Percentiles rank a stretch among this genome's conserved stretches.
Evolutionary conservation across 1,140 invertebrate species (phyloP).

Genomic region (Aphaenogaster rudis): DNA sequence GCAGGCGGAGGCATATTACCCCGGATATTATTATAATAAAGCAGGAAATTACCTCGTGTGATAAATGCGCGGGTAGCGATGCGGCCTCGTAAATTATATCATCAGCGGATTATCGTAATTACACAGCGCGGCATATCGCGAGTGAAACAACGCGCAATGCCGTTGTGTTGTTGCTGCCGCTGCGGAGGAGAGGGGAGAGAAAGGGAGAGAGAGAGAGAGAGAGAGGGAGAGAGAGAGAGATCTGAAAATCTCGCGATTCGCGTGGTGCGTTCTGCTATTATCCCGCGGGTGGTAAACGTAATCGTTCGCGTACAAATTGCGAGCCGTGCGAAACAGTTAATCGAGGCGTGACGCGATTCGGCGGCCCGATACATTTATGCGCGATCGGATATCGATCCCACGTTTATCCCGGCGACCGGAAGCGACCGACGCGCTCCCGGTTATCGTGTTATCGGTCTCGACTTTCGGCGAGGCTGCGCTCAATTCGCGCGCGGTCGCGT

Average conservation of each 20-base stretch:
- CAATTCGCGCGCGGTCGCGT: slow-evolving; percentile 38
- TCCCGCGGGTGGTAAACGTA: slow-evolving; percentile 63
- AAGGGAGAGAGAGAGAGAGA: not conserved
- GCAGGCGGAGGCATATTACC: slow-evolving; percentile 68
- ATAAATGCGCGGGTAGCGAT: slow-evolving; percentile 76
- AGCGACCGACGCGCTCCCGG: slow-evolving; percentile 1
- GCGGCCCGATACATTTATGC: slow-evolving; percentile 54
- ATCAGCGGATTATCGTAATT: slow-evolving; percentile 78
- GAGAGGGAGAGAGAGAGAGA: not conserved
- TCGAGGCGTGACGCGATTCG: slow-evolving; percentile 62
- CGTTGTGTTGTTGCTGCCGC: slow-evolving; percentile 39
- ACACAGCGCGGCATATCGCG: slow-evolving; percentile 61
- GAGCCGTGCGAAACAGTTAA: slow-evolving; percentile 63
- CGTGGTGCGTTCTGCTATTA: slow-evolving; percentile 55
- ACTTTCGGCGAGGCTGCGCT: slow-evolving; percentile 37
- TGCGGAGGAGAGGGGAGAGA: not conserved
- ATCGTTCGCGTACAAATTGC: slow-evolving; percentile 66
- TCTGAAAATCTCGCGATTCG: slow-evolving; percentile 46
- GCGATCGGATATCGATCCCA: slow-evolving; percentile 53
- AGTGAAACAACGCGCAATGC: slow-evolving; percentile 62
- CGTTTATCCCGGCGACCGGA: slow-evolving; percentile 45
- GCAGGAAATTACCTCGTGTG: slow-evolving; percentile 76
- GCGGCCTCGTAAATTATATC: slow-evolving; percentile 73
- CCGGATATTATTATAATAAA: slow-evolving; percentile 80
- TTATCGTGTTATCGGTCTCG: slow-evolving; percentile 54